phyloP scores from a whole-genome alignment of 1,140 invertebrate species.

The Drosophila subobscura region DNA sequence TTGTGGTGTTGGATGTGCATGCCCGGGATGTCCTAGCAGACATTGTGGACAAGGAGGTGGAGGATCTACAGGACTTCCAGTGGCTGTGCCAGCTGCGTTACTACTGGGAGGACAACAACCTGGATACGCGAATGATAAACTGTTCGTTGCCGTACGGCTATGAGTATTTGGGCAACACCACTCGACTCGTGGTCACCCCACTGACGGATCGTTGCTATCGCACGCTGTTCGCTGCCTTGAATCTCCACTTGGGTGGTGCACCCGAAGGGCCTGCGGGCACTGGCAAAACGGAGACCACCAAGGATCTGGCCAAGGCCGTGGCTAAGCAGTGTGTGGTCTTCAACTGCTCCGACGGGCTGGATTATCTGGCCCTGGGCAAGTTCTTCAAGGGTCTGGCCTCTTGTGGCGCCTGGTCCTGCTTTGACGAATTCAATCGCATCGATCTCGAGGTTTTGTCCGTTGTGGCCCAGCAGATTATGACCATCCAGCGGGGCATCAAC shows the following conservation, averaged over 20 bases:
- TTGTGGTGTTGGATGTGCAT: slow-evolving; percentile 97
- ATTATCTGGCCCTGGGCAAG: slow-evolving; percentile 96
- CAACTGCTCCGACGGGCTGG: slow-evolving; percentile 96
- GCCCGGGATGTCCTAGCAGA: slow-evolving; percentile 92
- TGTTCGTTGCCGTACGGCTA: slow-evolving; percentile 95
- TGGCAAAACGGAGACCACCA: slow-evolving; percentile 98
- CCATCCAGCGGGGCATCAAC: slow-evolving; percentile 91
- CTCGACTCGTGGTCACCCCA: slow-evolving; percentile 94
- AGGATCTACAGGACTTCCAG: slow-evolving; percentile 91
- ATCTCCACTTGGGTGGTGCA: slow-evolving; percentile 93
- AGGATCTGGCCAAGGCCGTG: slow-evolving; percentile 97
- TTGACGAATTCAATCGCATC: slow-evolving; percentile 97
- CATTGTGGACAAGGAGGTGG: slow-evolving; percentile 88
- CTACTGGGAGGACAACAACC: slow-evolving; percentile 93
- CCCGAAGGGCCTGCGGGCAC: slow-evolving; percentile 97
- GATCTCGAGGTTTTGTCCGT: slow-evolving; percentile 95
- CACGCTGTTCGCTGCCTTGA: slow-evolving; percentile 95
- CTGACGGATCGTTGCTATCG: slow-evolving; percentile 97
- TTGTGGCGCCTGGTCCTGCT: slow-evolving; percentile 98
- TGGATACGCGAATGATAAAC: slow-evolving; percentile 96
- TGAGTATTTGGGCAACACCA: slow-evolving; percentile 96
- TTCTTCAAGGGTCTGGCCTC: slow-evolving; percentile 98
- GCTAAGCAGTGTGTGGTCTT: slow-evolving; percentile 98
- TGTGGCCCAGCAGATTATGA: slow-evolving; percentile 94
- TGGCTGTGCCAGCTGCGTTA: slow-evolving; percentile 97